Base-by-base conservation (phyloP, 2,797 vertebrate genomes). In the Bryconaethiops microstoma region DNA sequence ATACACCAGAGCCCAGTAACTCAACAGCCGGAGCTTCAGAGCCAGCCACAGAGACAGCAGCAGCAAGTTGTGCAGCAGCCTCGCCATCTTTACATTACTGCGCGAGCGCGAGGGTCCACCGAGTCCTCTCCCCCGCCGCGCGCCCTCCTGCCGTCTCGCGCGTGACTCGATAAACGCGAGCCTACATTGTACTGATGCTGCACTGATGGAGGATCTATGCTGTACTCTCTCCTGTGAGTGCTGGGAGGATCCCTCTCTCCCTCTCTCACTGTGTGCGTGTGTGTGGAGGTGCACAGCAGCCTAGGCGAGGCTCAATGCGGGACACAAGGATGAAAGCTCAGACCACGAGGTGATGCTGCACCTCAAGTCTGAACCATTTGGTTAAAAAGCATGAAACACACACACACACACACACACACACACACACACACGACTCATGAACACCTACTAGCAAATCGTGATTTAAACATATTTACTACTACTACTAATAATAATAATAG, bases 1-100 rank as follows among this genome's bases (percentile, higher is more conserved):
- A 91, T 98, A 98, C n/a, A 97, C 91, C 79, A 97, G 81, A 39
- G 93, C 92, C 97, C 97, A 98, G 86, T 96, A 97, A 6, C 96
- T 94, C 87, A 92, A 86, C 82, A 95, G 90, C 87, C 95, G 84
- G 79, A 95, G 86, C 67, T 89, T 88, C 82, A 92, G 87, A 91
- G 92, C 86, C 73, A 96, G 92, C 88, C 95, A 90, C 84, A 90
- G 84, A 14, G 91, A 80, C 79, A 93, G 90, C 74, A 92, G 74
- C 64, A 93, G 87, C 91, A 94, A 91, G 90, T 92, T 93, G 84
- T 91, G 91, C 70, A 94, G 91, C 81, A 94, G 88, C 91, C 93
- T 93, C 92, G 94, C 94, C 95, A 95, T 95, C 87, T 94, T 95
- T 89, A 91, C 63, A 70, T 70, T 21, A n/a, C 63, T 40, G 88